Base-by-base conservation (phyloP, 1,140 invertebrate genomes). In the Euura lappo region DNA sequence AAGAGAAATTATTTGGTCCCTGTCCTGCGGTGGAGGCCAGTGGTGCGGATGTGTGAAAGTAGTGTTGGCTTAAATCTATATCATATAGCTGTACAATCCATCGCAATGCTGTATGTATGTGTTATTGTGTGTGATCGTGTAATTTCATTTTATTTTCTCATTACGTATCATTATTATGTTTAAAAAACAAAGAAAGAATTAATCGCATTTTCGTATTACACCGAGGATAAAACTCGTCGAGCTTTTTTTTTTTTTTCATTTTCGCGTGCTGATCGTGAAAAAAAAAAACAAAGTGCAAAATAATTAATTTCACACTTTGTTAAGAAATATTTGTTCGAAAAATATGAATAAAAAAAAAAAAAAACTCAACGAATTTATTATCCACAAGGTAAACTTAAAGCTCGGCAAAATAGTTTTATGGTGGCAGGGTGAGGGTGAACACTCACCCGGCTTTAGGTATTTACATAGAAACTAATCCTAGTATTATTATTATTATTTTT, bases 381-480 rank as follows among this genome's bases (percentile, higher is more conserved):
- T 60, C 13, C 51, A n/a, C 51, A 8, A 8, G 5, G 51, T 8
- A n/a, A 60, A 60, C 51, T 6, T 28, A 60, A 60, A n/a, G 51
- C 51, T 60, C 13, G 10, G 51, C 51, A n/a, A n/a, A 60, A 60
- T 60, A 60, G 10, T 60, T 60, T 60, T 60, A 2, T 60, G 51
- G 51, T 60, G 51, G 51, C 51, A 60, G 51, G 51, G 51, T 84
- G 83, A 86, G 86, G 86, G 86, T 88, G 86, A 84, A 85, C 86
- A 88, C 86, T 86, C 86, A 82, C 79, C 82, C 79, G 82, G 85
- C 85, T 86, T 88, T 88, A 87, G 86, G 86, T 88, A 88, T 88
- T 86, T 88, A 88, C 86, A 88, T 83, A 86, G 83, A 88, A 87
- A 87, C 86, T 88, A 88, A 87, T 79, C 83, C 86, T 88, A 87